Conservation (phyloP, 2,113 vertebrate species). For the Tachysurus vachellii region DNA sequence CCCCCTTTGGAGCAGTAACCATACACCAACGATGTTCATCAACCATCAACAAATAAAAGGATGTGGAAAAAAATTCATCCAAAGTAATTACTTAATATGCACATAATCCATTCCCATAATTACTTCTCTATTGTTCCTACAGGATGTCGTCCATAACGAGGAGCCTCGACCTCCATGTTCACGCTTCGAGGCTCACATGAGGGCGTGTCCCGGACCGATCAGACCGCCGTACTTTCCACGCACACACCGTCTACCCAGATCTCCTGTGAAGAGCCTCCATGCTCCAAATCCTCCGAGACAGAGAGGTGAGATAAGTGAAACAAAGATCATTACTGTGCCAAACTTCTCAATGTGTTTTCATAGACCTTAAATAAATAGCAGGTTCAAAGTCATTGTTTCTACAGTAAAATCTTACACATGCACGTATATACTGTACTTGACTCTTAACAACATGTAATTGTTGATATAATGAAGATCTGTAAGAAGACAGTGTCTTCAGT, state of each 20-base stretch:
- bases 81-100: background rate
- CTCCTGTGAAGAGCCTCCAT: conserved; percentile 29
- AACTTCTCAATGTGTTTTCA: background rate
- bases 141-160: conserved; percentile 44
- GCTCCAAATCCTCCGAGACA: conserved; percentile 33
- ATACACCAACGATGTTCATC: background rate
- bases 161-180: conserved; percentile 55
- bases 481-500: background rate
- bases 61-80: background rate
- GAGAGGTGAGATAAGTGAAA: conserved; percentile 55
- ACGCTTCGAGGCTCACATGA: conserved; percentile 70
- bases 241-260: conserved; percentile 45
- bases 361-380: background rate
- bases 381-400: background rate
- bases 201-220: conserved; percentile 56
- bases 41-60: background rate
- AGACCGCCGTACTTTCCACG: conserved; percentile 46
- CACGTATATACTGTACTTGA: background rate
- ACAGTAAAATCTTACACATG: background rate
- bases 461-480: background rate
- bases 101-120: background rate
- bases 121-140: conserved; percentile 21
- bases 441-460: background rate
- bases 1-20: background rate
- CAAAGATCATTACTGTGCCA: background rate